phyloP scores from a whole-genome alignment of 30 jellyfish, hydroid and myxozoan genomes.

The Haliclystus octoradiatus region DNA sequence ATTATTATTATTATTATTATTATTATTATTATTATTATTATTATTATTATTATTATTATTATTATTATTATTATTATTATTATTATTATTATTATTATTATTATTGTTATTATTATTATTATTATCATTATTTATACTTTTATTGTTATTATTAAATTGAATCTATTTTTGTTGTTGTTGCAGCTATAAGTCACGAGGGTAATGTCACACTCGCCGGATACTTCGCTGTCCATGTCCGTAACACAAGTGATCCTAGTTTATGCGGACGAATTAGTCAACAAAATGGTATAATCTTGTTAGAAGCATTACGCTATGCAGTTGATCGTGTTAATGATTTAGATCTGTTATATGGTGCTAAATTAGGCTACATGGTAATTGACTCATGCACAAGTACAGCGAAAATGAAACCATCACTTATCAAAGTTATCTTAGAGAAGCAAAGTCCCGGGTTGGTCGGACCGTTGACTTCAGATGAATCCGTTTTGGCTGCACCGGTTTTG shows the following conservation, averaged over 20 bases:
- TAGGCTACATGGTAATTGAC: conserved; percentile 43
- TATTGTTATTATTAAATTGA: too few species aligned
- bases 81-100: not conserved
- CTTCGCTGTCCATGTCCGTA: conserved; percentile 31
- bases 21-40: not conserved
- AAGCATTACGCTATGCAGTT: conserved; percentile 64
- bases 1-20: not conserved
- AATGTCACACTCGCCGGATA: conserved; percentile 26
- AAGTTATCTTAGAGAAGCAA: not conserved
- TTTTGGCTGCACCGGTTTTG: conserved; percentile 36
- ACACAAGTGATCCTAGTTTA: not conserved
- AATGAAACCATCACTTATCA: conserved; percentile 9
- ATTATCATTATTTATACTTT: too few species aligned
- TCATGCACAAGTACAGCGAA: conserved; percentile 41
- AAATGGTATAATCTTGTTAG: conserved; percentile 45
- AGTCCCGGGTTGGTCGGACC: conserved; percentile 46
- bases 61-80: not conserved
- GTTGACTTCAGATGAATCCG: conserved; percentile 42
- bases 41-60: not conserved
- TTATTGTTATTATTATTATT: not conserved
- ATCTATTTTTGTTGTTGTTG: too few species aligned
- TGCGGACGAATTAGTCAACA: conserved; percentile 39
- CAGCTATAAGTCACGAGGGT: conserved; percentile 2
- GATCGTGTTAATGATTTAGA: conserved; percentile 14
- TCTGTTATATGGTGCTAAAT: conserved; percentile 22